A percentile compares a stretch with the other conserved stretches of the same genome.
phyloP scores from a whole-genome alignment of 2,113 vertebrate species.

The Cynocephalus volans region DNA sequence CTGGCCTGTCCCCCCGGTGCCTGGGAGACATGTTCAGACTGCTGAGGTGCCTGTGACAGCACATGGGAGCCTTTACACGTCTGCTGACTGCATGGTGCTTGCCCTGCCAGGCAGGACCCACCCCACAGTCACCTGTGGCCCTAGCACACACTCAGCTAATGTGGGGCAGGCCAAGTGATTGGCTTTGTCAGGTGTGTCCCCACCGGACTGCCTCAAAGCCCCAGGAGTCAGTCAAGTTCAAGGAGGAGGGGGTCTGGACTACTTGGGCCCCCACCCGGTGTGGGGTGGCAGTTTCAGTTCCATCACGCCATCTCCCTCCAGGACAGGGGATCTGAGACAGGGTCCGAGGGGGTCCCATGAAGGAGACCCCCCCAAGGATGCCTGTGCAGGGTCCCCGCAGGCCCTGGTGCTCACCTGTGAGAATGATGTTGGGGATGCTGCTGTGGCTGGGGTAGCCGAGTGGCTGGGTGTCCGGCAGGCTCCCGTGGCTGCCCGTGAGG shows the following conservation, averaged over 20 bases:
- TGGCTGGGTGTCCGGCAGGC: conserved; percentile 94
- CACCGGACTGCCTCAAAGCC: neutral
- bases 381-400: no score
- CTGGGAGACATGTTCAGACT: neutral
- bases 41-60: neutral
- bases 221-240: neutral
- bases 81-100: neutral
- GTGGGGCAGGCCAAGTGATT: neutral
- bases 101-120: neutral
- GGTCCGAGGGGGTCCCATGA: no score
- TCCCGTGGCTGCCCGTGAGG: conserved; percentile 93
- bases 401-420: conserved; percentile 92
- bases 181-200: neutral
- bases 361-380: no score
- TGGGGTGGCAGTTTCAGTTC: neutral
- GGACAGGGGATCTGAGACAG: neutral
- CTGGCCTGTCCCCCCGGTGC: accelerated
- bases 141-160: neutral
- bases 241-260: neutral
- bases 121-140: no score
- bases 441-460: conserved; percentile 95
- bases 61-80: neutral
- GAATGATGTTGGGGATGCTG: conserved; percentile 99
- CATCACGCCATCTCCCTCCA: neutral
- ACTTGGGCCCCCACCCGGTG: no score